Conservation (phyloP, 2,797 vertebrate species). For the Pseudochirops corinnae region DNA sequence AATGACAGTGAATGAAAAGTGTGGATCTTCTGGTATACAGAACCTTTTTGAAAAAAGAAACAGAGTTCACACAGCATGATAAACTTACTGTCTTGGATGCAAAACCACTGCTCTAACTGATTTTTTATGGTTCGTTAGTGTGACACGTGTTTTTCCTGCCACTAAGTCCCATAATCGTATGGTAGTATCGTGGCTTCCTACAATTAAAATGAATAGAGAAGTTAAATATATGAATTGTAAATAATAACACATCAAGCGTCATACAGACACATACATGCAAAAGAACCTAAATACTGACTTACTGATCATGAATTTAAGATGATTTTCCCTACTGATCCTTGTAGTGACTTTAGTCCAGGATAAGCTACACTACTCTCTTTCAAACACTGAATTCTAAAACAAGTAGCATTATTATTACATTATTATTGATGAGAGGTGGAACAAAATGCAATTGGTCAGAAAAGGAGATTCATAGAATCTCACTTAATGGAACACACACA, state of each 20-base stretch:
- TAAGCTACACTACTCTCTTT: background rate
- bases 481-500: background rate
- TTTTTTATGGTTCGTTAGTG: constrained; percentile 99
- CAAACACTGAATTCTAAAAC: constrained; percentile 32
- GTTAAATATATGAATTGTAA: constrained; percentile 40
- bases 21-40: background rate
- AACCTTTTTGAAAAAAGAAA: background rate
- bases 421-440: background rate
- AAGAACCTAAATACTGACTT: background rate
- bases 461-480: background rate
- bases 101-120: constrained; percentile 95
- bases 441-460: background rate
- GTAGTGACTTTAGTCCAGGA: constrained; percentile 29
- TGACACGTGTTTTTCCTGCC: constrained; percentile 98
- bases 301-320: background rate
- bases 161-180: constrained; percentile 98
- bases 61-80: background rate
- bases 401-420: background rate
- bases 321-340: constrained; percentile 8
- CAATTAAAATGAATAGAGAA: constrained; percentile 26
- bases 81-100: constrained; percentile 95
- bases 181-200: constrained; percentile 98
- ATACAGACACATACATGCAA: background rate
- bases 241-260: background rate
- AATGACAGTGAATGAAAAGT: background rate